These are phyloP conservation scores for Anomalospiza imberbis DNA, from an alignment of 2,797 vertebrate genomes.

Conservation along the genomic window DNA sequence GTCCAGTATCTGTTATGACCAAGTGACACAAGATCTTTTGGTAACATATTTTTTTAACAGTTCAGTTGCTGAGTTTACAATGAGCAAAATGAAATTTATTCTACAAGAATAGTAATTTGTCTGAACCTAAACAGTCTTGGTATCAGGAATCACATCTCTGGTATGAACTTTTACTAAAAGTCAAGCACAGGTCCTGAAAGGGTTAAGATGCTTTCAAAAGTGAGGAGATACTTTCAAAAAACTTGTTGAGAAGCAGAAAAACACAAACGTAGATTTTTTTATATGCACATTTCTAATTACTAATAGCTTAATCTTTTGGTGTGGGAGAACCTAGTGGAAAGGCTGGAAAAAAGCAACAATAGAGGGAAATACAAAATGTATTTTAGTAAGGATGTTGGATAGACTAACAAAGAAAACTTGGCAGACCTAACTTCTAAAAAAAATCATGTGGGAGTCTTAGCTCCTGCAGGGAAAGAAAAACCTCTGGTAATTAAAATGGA, in stretches of 20 bases:
- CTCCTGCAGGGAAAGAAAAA: not conserved
- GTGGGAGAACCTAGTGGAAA: not conserved
- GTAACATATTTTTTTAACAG: not conserved
- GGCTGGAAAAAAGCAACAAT: not conserved
- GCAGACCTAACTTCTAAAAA: not conserved
- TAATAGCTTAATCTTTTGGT: not conserved
- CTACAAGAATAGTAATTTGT: not conserved
- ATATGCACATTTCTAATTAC: not conserved
- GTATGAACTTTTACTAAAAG: not conserved
- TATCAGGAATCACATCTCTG: not conserved
- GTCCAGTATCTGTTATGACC: not conserved
- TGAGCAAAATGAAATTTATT: not conserved
- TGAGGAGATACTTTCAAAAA: not conserved
- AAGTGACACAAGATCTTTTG: not conserved
- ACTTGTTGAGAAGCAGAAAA: not conserved
- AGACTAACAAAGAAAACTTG: not conserved
- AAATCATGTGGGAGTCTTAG: not conserved
- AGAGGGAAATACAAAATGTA: not conserved
- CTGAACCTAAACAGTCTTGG: not conserved
- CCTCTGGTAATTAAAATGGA: not conserved
- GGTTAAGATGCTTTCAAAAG: not conserved
- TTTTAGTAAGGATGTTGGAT: not conserved
- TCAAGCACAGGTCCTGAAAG: not conserved
- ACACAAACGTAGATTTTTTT: not conserved
- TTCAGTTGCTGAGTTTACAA: not conserved